Percentiles rank a stretch among this genome's conserved stretches.
Evolutionary conservation across 1,140 invertebrate species (phyloP).

Genomic region (Araneus ventricosus): DNA sequence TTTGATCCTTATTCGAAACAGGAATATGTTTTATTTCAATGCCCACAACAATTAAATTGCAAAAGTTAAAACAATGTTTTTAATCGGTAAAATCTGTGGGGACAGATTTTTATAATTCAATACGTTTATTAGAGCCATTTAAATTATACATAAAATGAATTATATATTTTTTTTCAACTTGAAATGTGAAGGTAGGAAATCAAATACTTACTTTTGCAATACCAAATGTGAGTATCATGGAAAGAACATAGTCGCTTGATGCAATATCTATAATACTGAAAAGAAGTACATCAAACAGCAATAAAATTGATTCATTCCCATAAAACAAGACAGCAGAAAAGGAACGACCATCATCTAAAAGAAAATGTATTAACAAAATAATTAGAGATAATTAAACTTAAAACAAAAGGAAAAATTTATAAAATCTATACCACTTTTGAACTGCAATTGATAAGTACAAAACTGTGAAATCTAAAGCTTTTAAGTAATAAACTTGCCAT

Average conservation of each 20-base stretch:
- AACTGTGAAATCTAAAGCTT: too few species aligned
- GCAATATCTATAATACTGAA: slow-evolving; percentile 86
- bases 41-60: too few species aligned
- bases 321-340: slow-evolving; percentile 87
- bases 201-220: slow-evolving; percentile 80
- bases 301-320: slow-evolving; percentile 87
- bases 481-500: slow-evolving; percentile 82
- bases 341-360: slow-evolving; percentile 85
- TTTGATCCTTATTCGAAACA: too few species aligned
- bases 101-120: too few species aligned
- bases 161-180: not conserved
- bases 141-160: not conserved
- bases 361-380: slow-evolving; percentile 23
- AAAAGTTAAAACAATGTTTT: too few species aligned
- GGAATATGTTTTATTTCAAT: too few species aligned
- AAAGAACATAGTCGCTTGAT: slow-evolving; percentile 84
- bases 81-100: too few species aligned
- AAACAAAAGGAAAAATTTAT: not conserved
- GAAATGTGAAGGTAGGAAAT: not conserved
- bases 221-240: slow-evolving; percentile 84
- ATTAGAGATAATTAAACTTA: slow-evolving; percentile 36
- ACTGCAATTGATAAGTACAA: too few species aligned
- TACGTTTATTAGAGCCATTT: too few species aligned
- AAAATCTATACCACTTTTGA: not conserved
- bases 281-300: slow-evolving; percentile 87